Evolutionary conservation across 1,140 invertebrate species (phyloP), one percentile per base, ranked within the genome.

Genomic region (Drosophila guanche): DNA sequence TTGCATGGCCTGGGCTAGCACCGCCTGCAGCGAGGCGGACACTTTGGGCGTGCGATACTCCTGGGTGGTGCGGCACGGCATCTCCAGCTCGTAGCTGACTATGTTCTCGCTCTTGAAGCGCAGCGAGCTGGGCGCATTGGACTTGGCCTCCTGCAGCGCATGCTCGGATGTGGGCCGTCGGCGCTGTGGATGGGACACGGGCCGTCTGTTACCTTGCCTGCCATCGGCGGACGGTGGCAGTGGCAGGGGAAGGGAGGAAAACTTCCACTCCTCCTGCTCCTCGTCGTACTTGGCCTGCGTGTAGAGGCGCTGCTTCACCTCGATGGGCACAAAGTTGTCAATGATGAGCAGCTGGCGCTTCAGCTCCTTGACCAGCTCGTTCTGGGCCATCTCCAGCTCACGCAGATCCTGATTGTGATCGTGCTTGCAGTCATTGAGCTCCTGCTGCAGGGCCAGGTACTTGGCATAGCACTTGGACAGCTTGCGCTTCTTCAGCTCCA

Each of bases 291-390:
- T 93, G 78, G 94, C 95, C 79, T 94, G 94, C 76, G 92, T 95
- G 75, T 95, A 93, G n/a, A 99, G 94, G 77, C 96, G 95, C 47
- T 95, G 94, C 78, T 97, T 96, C 48, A 99, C 97, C 79, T 98
- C 97, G 3, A 94, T 93, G 8, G 98, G 98, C 85, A 99, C 97
- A 91, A 99, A 99, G 92, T 99, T 99, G 83, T 99, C 98, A 60
- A 99, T 98, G 43, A 99, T 96, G 7, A 99, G 93, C 85, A 96
- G 94, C 61, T 95, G 95, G n/a, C 96, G 92, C 75, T 97, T 96
- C 47, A 97, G 91, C 78, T 96, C 93, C 90, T 95, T 94, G 1
- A 95, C 95, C 29, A 98, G 93, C 74, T 96, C 95, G 86, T 95
- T 95, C 77, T 97, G 95, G 1, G 95, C 95, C 89, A 95, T 94